Percentiles rank a stretch among this genome's conserved stretches.
These are phyloP conservation scores for Theonella swinhoei DNA, from an alignment of 37 sponge, comb jelly and placozoan genomes.

Conservation along the genomic window DNA sequence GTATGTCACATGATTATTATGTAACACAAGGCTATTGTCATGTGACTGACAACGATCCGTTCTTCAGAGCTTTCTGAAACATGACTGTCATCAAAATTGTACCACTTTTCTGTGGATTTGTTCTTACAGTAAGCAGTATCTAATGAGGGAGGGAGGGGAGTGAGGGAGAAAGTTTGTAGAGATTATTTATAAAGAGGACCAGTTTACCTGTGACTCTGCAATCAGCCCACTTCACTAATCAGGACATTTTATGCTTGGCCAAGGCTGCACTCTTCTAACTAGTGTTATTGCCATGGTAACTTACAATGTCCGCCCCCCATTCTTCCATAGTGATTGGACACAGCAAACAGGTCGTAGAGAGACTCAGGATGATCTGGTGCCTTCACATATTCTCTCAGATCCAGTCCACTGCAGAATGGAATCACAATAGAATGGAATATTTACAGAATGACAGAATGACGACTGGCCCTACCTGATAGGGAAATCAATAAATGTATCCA, in stretches of 20 bases:
- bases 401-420: conserved; percentile 48
- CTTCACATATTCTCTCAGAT: conserved; percentile 43
- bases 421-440: too few relatives aligned
- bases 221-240: too few relatives aligned
- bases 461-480: conserved; percentile 69
- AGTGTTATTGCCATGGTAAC: too few relatives aligned
- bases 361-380: conserved; percentile 38
- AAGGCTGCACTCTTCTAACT: too few relatives aligned
- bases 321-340: conserved; percentile 97
- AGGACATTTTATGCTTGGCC: too few relatives aligned
- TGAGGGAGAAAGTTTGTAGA: too few relatives aligned
- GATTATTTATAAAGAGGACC: too few relatives aligned
- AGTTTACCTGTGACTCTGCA: too few relatives aligned
- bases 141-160: too few relatives aligned
- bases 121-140: conserved; percentile 91
- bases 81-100: conserved; percentile 92
- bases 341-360: conserved; percentile 88
- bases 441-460: too few relatives aligned
- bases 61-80: conserved; percentile 62
- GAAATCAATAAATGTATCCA: conserved; percentile 88
- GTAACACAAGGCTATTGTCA: too few relatives aligned
- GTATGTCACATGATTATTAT: too few relatives aligned
- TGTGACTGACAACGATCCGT: conserved; percentile 56
- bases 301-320: conserved; percentile 98
- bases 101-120: conserved; percentile 82